Percentiles rank a stretch among this genome's conserved stretches.
These are phyloP conservation scores for Danio tinwini DNA, from an alignment of 2,797 vertebrate genomes.

Conservation along the genomic window DNA sequence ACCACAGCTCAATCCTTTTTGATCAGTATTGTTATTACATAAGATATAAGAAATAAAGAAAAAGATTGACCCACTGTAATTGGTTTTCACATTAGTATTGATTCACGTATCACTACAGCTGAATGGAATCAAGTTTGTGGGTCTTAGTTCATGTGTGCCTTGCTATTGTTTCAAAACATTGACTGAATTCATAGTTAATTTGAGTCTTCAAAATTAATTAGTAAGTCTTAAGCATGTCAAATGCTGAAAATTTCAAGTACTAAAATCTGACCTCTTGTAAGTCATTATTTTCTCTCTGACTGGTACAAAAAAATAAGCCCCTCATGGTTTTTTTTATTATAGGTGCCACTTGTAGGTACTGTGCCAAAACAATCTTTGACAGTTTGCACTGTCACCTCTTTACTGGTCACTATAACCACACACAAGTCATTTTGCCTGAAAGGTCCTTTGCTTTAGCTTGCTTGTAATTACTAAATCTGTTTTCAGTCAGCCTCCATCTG, in stretches of 20 bases:
- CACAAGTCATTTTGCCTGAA: slow-evolving; percentile 5
- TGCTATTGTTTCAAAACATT: not conserved
- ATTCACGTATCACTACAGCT: not conserved
- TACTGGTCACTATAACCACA: not conserved
- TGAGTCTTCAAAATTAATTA: not conserved
- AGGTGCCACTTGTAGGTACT: not conserved
- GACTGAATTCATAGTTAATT: not conserved
- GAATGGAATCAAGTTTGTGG: not conserved
- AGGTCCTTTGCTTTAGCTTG: slow-evolving; percentile 17
- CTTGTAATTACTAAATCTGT: slow-evolving; percentile 17
- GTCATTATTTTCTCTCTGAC: not conserved
- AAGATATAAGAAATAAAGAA: not conserved
- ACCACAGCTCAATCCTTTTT: not conserved
- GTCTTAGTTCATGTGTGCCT: not conserved
- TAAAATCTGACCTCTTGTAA: not conserved
- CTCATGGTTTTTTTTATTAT: slow-evolving; percentile 1
- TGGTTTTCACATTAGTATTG: not conserved
- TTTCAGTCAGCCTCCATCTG: slow-evolving; percentile 1
- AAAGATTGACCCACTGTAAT: not conserved
- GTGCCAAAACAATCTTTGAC: slow-evolving; percentile 29
- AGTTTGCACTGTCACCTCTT: slow-evolving; percentile 43
- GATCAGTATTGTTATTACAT: not conserved
- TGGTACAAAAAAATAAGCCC: not conserved
- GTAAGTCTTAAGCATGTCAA: not conserved
- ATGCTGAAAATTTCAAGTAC: not conserved